Evolutionary conservation across 2,888 invertebrate genomes (phyloP), one percentile per base, ranked within the genome.

Genomic region (Smittia sp.): DNA sequence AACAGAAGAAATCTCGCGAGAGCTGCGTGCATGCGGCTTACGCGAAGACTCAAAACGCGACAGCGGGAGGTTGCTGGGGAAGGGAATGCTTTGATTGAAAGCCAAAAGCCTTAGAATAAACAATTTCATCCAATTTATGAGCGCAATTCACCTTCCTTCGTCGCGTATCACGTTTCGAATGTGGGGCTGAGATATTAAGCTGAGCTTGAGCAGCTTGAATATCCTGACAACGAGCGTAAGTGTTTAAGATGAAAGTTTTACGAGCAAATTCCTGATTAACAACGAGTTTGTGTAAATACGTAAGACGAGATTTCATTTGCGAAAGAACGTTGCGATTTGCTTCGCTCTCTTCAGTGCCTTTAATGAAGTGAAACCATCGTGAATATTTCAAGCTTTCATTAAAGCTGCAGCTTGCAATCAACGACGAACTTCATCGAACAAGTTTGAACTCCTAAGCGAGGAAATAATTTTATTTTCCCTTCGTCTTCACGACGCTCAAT

Each of bases 91-190:
- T 66, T 67, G 67, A 67, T 67, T 66, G 67, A 18, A 67, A 58
- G 58, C 32, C 15, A 18, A 66, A 27, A 66, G 2, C 32, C 66
- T 66, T 32, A 32, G 32, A 66, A 66, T 66, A 66, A 66, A 66
- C 66, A 66, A 32, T 32, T 22, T 41, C 20, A 22, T 39, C 39
- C 32, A 39, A 22, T 41, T 68, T 68, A 62, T 62, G 24, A 62
- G 7, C 62, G 22, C 22, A 62, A 62, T 62, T 62, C 62, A 62
- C 62, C 22, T 68, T 39, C 68, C 46, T 66, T 7, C 27, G 6
- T 41, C 41, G 39, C 18, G 22, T 41, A 68, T 68, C 68, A 68
- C 68, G 68, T 66, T 38, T 18, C 32, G 38, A 66, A 66, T 66
- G 22, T n/a, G n/a, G 41, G 68, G 41, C 68, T 41, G 15, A 67